Evolutionary conservation across 2,888 invertebrate genomes (phyloP).

Genomic region (Dynastes maya): DNA sequence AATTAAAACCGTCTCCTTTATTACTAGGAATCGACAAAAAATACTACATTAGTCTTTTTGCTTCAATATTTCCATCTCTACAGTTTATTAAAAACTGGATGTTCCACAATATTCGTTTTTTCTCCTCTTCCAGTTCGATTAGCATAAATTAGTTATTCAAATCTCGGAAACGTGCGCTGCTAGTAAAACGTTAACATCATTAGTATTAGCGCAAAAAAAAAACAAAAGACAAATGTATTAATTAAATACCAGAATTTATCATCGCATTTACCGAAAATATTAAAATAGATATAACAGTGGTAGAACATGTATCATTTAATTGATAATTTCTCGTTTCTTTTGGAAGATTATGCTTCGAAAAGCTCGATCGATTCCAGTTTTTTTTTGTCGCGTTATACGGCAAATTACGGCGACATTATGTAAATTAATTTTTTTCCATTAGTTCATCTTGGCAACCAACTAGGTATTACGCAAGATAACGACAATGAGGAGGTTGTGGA

Average conservation of each 20-base stretch:
- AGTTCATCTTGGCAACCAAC: not conserved
- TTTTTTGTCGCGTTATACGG: not conserved
- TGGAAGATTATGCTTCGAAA: not conserved
- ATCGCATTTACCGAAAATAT: not conserved
- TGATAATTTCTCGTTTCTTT: not conserved
- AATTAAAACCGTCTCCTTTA: not conserved
- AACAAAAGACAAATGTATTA: constrained; percentile 20
- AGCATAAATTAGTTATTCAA: constrained; percentile 13
- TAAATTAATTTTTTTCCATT: not conserved
- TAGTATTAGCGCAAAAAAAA: not conserved
- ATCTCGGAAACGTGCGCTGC: constrained; percentile 4
- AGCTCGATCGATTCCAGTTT: not conserved
- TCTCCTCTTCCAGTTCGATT: not conserved
- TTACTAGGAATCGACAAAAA: not conserved
- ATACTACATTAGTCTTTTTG: not conserved
- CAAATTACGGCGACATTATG: constrained; percentile 21
- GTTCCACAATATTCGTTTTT: not conserved
- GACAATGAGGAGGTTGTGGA: not conserved
- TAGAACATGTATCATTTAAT: constrained; percentile 4
- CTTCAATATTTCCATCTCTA: not conserved
- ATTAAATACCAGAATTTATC: constrained; percentile 12
- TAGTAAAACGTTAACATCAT: constrained; percentile 12
- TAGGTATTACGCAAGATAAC: constrained; percentile 15
- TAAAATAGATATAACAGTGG: constrained; percentile 10
- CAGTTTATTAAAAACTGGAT: not conserved